phyloP scores from a whole-genome alignment of 2,888 invertebrate species.

The Lasioglossum pauxillum region DNA sequence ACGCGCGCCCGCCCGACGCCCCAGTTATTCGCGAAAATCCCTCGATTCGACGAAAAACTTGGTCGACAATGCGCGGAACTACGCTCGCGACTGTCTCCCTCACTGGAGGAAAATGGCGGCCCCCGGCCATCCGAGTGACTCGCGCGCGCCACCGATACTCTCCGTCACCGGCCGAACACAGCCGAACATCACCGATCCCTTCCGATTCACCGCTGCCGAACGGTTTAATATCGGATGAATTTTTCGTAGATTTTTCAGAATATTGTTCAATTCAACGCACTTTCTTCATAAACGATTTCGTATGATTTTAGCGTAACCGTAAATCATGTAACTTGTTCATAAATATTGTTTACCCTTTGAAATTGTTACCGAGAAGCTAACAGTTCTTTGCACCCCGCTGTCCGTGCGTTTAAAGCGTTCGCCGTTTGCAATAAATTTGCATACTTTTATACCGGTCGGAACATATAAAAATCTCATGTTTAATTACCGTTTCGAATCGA shows the following conservation, averaged over 20 bases:
- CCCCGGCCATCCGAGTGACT: slow-evolving; percentile 79
- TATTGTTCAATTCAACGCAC: background rate
- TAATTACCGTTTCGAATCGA: slow-evolving; percentile 1
- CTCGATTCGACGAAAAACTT: slow-evolving; percentile 73
- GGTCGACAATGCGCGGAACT: slow-evolving; percentile 72
- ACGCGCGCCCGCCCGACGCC: slow-evolving; percentile 76
- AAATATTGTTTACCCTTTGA: background rate
- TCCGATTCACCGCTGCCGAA: slow-evolving; percentile 53
- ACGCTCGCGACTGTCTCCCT: slow-evolving; percentile 82
- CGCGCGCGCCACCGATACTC: slow-evolving; percentile 81
- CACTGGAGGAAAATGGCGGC: slow-evolving; percentile 83
- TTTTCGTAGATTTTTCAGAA: slow-evolving; percentile 30
- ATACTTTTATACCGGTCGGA: slow-evolving; percentile 17
- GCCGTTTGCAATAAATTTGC: slow-evolving; percentile 19
- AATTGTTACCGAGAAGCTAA: background rate
- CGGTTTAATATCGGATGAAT: slow-evolving; percentile 48
- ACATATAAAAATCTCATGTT: background rate
- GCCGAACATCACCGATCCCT: slow-evolving; percentile 63
- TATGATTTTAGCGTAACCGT: background rate
- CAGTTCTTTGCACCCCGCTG: slow-evolving; percentile 18
- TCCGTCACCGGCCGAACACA: slow-evolving; percentile 73
- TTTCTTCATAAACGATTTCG: no score
- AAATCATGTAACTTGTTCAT: background rate
- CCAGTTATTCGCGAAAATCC: slow-evolving; percentile 73
- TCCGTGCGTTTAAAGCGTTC: background rate